phyloP scores from a whole-genome alignment of 2,888 invertebrate genomes.

The Phragmatobia fuliginosa region DNA sequence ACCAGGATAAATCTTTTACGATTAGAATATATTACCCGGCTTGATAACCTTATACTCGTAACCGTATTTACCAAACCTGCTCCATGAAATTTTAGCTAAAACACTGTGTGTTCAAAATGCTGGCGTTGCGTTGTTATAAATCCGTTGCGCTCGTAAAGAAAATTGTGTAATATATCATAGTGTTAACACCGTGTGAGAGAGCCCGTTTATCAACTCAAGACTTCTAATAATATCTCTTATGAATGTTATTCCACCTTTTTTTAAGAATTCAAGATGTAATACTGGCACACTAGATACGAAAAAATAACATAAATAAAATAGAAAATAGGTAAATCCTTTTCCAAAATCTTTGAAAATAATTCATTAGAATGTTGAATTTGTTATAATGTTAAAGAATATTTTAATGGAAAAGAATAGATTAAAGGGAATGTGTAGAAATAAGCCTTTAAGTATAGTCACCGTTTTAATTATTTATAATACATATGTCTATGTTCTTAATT shows the following conservation, averaged over 20 bases:
- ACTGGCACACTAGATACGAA: conserved; percentile 32
- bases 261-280: conserved; percentile 42
- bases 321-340: conserved; percentile 21
- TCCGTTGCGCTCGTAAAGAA: conserved; percentile 80
- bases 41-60: conserved; percentile 40
- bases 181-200: conserved; percentile 74
- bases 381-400: too few species aligned
- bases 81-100: conserved; percentile 46
- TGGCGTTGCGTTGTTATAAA: conserved; percentile 69
- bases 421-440: too few species aligned
- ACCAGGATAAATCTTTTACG: conserved; percentile 37
- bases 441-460: too few species aligned
- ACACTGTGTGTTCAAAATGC: conserved; percentile 63
- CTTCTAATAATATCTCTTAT: conserved; percentile 70
- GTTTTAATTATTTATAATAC: too few species aligned
- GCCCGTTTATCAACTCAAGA: conserved; percentile 78
- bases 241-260: conserved; percentile 55
- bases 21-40: conserved; percentile 37
- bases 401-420: too few species aligned
- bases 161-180: conserved; percentile 82
- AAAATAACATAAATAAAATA: conserved; percentile 35
- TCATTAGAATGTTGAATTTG: too few species aligned
- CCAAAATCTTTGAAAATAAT: too few species aligned
- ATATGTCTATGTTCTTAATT: too few species aligned
- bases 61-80: conserved; percentile 32